These are phyloP conservation scores for Capromys pilorides DNA, from an alignment of 2,797 vertebrate genomes.

Conservation along the genomic window DNA sequence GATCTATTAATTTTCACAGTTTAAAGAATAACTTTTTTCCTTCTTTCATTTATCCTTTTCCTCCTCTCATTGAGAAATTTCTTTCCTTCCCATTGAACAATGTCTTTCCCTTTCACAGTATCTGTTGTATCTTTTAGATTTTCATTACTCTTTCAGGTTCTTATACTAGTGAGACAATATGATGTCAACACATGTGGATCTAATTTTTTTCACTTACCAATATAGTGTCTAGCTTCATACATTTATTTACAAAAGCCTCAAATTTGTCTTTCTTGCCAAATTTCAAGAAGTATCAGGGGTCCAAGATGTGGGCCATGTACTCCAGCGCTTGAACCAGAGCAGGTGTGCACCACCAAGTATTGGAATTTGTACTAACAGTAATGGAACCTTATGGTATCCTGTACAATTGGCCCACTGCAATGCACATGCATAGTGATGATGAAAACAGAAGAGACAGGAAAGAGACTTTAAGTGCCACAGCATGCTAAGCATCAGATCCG, in stretches of 20 bases:
- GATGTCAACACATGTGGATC: no score
- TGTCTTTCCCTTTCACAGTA: no score
- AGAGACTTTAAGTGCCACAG: not conserved
- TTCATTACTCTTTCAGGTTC: no score
- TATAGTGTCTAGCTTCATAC: no score
- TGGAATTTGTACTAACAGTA: not conserved
- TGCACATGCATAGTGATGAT: not conserved
- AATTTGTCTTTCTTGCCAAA: not conserved
- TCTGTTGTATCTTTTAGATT: no score
- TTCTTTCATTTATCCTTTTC: no score
- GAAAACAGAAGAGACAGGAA: not conserved
- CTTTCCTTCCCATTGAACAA: no score
- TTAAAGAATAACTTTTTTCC: not conserved
- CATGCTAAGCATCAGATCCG: not conserved
- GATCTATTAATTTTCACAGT: not conserved
- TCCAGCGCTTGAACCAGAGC: not conserved
- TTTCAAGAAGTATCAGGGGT: not conserved
- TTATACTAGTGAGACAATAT: no score
- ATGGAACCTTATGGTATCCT: not conserved
- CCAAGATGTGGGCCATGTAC: not conserved
- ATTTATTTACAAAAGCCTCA: no score
- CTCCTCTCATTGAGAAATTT: no score
- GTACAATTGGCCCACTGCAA: not conserved
- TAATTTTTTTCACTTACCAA: no score
- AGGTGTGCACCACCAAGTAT: not conserved